These are phyloP conservation scores for Caenorhabditis macrosperma DNA, from an alignment of 2,888 invertebrate species.

Conservation along the genomic window DNA sequence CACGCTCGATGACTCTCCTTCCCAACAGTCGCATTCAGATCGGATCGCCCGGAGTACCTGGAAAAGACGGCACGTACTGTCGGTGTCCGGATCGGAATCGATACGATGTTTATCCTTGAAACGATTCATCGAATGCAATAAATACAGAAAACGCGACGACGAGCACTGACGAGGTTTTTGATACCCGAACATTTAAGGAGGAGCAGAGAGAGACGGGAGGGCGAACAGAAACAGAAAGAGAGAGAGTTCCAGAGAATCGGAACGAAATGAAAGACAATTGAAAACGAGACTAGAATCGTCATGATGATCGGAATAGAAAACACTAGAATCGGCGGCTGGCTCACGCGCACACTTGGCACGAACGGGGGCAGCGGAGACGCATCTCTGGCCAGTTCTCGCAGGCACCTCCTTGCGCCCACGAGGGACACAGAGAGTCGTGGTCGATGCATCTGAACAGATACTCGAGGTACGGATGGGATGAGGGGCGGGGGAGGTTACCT, in stretches of 20 bases:
- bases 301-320: constrained; percentile 40
- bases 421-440: constrained; percentile 75
- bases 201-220: background rate
- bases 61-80: constrained; percentile 33
- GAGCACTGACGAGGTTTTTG: constrained; percentile 9
- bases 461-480: background rate
- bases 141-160: background rate
- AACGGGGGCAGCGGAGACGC: constrained; percentile 74
- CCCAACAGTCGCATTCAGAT: background rate
- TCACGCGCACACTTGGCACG: constrained; percentile 72
- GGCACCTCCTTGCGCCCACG: constrained; percentile 78
- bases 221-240: background rate
- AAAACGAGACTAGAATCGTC: constrained; percentile 50
- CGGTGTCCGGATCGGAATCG: constrained; percentile 29
- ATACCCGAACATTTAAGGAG: constrained; percentile 22
- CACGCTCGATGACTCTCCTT: background rate
- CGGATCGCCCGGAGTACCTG: constrained; percentile 9
- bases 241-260: constrained; percentile 9
- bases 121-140: constrained; percentile 10
- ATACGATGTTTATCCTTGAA: constrained; percentile 17
- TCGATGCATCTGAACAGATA: constrained; percentile 73
- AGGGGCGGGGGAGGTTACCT: constrained; percentile 5
- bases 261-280: constrained; percentile 1
- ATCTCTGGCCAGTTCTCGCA: constrained; percentile 77
- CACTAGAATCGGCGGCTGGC: background rate